Conservation (phyloP, 2,113 vertebrate genomes). For the Myotis brandtii region DNA sequence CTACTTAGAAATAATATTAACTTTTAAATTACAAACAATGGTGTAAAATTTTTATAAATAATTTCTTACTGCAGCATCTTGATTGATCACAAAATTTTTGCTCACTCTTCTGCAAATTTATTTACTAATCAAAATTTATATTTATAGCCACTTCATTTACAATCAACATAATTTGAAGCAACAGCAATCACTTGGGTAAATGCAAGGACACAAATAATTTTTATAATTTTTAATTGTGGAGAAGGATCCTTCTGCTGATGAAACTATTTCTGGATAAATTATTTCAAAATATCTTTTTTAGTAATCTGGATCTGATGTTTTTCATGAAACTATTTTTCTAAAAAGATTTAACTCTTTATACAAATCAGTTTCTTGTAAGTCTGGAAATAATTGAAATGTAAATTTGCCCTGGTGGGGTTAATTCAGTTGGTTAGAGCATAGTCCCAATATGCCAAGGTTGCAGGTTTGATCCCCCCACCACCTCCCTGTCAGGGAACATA, state of each 20-base stretch:
- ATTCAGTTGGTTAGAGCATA: too few species aligned
- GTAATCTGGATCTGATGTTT: not conserved
- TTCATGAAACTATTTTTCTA: not conserved
- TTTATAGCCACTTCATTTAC: not conserved
- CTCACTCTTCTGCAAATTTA: not conserved
- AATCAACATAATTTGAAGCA: not conserved
- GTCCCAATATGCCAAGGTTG: too few species aligned
- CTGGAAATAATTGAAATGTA: conserved; percentile 34
- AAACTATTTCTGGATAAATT: not conserved
- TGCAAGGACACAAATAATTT: not conserved
- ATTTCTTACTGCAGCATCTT: not conserved
- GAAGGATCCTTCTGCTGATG: not conserved
- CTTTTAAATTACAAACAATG: not conserved
- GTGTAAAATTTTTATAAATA: not conserved
- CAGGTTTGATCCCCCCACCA: too few species aligned
- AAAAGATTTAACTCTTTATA: conserved; percentile 24
- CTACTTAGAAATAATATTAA: not conserved
- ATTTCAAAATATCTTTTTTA: conserved; percentile 21
- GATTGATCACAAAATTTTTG: not conserved
- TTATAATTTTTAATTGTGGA: not conserved
- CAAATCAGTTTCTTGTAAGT: not conserved
- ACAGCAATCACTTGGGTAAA: not conserved
- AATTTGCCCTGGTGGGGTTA: too few species aligned
- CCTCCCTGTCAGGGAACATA: too few species aligned
- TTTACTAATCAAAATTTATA: not conserved